Percentiles rank a stretch among this genome's conserved stretches.
Conservation (phyloP, 2,888 invertebrate species). For the Keiferia lycopersicella region DNA sequence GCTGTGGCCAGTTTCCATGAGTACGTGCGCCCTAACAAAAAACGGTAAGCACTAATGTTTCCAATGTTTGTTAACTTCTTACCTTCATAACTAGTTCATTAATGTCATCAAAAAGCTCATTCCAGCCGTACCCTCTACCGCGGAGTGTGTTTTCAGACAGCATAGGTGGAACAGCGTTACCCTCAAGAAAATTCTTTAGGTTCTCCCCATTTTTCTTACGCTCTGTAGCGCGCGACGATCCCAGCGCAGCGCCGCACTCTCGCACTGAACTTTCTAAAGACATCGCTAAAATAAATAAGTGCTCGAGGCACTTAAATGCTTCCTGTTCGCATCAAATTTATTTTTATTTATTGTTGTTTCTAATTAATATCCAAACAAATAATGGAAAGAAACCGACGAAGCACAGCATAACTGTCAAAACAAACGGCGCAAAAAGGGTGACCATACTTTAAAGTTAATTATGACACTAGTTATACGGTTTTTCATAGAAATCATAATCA, state of each 20-base stretch:
- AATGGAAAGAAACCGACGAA: neutral
- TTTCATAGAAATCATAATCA: too few species aligned
- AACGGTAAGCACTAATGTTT: too few species aligned
- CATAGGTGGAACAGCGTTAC: conserved; percentile 62
- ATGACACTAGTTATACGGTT: too few species aligned
- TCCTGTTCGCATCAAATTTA: neutral
- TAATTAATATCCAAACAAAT: neutral
- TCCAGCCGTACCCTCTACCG: conserved; percentile 67
- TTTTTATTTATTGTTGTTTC: neutral
- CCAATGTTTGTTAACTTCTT: conserved; percentile 26
- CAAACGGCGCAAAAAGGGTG: neutral
- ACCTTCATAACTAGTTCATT: conserved; percentile 72
- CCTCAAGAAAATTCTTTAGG: conserved; percentile 64
- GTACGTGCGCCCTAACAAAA: too few species aligned
- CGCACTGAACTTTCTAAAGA: conserved; percentile 62
- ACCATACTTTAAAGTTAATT: too few species aligned
- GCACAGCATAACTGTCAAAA: neutral
- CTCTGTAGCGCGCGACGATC: conserved; percentile 64
- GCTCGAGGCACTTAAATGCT: neutral
- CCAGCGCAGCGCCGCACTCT: conserved; percentile 60
- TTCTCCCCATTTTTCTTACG: conserved; percentile 71
- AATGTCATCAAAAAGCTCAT: conserved; percentile 65
- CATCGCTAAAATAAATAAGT: conserved; percentile 43
- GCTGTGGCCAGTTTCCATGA: too few species aligned
- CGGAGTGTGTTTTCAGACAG: conserved; percentile 62